Percentiles rank a stretch among this genome's conserved stretches.
These are phyloP conservation scores for Leptocoma aspasia DNA, from an alignment of 2,113 vertebrate species.

Conservation along the genomic window DNA sequence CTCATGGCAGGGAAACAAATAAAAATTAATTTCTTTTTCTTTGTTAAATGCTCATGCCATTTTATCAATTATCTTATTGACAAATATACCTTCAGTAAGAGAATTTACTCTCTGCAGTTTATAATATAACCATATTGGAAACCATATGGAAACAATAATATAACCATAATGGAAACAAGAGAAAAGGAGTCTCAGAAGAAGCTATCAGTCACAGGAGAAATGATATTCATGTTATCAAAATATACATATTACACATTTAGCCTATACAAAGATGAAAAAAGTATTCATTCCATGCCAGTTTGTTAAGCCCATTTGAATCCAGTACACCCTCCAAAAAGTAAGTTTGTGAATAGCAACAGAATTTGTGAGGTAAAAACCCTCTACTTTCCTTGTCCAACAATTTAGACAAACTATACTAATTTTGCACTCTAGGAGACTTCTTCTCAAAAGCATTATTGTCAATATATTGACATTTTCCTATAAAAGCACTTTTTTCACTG, in stretches of 20 bases:
- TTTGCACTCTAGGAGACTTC: neutral
- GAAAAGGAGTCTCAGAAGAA: neutral
- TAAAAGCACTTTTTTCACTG: neutral
- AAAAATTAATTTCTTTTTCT: neutral
- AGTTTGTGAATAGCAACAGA: neutral
- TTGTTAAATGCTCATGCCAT: neutral
- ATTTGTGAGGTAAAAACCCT: neutral
- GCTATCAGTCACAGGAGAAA: neutral
- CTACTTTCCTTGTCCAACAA: neutral
- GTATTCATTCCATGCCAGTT: neutral
- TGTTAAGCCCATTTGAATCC: neutral
- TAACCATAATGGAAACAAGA: neutral
- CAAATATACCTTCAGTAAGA: neutral
- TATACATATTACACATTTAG: neutral
- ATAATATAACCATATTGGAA: neutral
- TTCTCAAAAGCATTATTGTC: neutral
- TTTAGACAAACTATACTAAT: neutral
- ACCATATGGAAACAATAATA: too few species aligned
- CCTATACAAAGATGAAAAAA: neutral
- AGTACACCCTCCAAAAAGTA: neutral
- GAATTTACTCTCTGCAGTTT: neutral
- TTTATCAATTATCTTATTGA: neutral
- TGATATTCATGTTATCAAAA: neutral
- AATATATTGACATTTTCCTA: neutral
- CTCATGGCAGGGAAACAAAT: neutral